phyloP scores from a whole-genome alignment of 35 echinoderm and acorn worm species.

The Ophioderma brevispina region DNA sequence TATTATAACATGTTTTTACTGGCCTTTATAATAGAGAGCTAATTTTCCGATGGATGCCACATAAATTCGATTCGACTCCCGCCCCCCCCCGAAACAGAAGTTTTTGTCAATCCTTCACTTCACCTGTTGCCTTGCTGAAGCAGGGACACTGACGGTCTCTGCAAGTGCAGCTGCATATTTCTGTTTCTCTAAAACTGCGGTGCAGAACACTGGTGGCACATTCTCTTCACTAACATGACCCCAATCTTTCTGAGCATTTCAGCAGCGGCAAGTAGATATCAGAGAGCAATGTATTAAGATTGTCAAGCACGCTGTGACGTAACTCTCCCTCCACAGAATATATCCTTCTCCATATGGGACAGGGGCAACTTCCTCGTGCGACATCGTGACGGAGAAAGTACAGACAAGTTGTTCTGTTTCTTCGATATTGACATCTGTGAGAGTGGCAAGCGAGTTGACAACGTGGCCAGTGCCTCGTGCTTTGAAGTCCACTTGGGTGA shows the following conservation, averaged over 20 bases:
- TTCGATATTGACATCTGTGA: slow-evolving; percentile 98
- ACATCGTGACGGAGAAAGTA: slow-evolving; percentile 94
- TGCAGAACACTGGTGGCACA: slow-evolving; percentile 82
- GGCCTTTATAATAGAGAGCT: too few relatives aligned
- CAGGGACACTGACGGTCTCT: slow-evolving; percentile 88
- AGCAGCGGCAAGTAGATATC: slow-evolving; percentile 90
- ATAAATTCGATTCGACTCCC: too few relatives aligned
- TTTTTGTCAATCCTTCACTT: too few relatives aligned
- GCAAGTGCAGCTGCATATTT: slow-evolving; percentile 79
- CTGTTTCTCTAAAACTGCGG: slow-evolving; percentile 82
- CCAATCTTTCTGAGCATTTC: slow-evolving; percentile 95
- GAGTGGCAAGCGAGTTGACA: slow-evolving; percentile 79
- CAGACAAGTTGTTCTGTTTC: slow-evolving; percentile 94
- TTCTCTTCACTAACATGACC: slow-evolving; percentile 91
- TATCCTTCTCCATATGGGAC: slow-evolving; percentile 99
- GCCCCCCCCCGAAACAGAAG: too few relatives aligned
- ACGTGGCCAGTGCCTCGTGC: slow-evolving; percentile 95
- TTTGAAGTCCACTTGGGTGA: slow-evolving; percentile 81
- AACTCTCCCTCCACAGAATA: slow-evolving; percentile 99
- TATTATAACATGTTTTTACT: too few relatives aligned
- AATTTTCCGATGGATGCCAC: too few relatives aligned
- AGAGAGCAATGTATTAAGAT: slow-evolving; percentile 90
- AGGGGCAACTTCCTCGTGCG: slow-evolving; percentile 79
- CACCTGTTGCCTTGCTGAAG: slow-evolving; percentile 91
- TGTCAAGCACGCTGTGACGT: slow-evolving; percentile 93